These are phyloP conservation scores for Amyelois transitella DNA, from an alignment of 1,140 invertebrate species.

Conservation along the genomic window DNA sequence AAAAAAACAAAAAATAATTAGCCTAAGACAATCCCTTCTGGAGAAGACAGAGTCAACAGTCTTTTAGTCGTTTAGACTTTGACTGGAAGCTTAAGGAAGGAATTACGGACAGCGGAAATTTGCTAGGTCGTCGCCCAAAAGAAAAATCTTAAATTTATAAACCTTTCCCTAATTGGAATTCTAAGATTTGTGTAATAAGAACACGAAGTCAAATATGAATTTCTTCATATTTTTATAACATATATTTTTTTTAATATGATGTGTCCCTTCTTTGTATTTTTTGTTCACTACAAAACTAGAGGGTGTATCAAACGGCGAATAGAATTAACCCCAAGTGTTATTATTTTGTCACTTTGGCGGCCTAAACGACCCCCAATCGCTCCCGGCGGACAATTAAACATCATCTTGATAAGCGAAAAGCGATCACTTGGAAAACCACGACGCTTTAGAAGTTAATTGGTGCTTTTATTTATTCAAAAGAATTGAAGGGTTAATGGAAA, in stretches of 20 bases:
- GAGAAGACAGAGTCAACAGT: no score
- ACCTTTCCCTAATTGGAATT: no score
- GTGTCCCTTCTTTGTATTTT: neutral
- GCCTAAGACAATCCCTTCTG: no score
- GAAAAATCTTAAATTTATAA: no score
- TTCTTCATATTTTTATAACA: no score
- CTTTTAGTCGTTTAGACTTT: no score
- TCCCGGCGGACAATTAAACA: constrained; percentile 5
- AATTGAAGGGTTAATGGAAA: neutral
- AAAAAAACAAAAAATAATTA: neutral
- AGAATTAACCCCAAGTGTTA: constrained; percentile 5
- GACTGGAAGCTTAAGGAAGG: no score
- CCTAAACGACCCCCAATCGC: neutral
- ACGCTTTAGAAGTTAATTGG: neutral
- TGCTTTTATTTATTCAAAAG: neutral
- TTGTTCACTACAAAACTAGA: neutral
- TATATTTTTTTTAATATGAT: no score
- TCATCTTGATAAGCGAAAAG: constrained; percentile 1
- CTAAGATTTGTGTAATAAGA: no score
- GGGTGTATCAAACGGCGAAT: constrained; percentile 1
- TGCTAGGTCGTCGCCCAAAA: no score
- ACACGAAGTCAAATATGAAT: no score
- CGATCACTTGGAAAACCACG: neutral
- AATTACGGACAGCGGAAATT: no score
- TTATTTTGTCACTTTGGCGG: constrained; percentile 5